Conservation (phyloP, 2,888 invertebrate genomes). For the Polyommatus icarus region DNA sequence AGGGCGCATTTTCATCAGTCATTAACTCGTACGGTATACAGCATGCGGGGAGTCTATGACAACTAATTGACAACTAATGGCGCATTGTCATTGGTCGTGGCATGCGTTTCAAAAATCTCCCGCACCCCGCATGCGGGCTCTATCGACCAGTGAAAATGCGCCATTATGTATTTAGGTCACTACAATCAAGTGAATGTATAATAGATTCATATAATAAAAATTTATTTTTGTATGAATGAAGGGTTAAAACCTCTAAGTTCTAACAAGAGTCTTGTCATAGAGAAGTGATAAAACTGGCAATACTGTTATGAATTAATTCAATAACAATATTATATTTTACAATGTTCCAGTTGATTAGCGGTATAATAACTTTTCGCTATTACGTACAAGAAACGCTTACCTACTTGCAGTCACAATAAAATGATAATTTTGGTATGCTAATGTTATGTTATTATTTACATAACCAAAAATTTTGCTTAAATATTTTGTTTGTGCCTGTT, state of each 20-base stretch:
- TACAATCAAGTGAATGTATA: not conserved
- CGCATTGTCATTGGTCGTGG: no score
- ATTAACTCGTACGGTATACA: no score
- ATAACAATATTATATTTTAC: not conserved
- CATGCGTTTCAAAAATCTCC: no score
- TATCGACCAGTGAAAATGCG: no score
- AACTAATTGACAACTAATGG: no score
- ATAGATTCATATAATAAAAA: not conserved
- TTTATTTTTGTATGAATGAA: slow-evolving; percentile 3
- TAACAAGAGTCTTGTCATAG: not conserved
- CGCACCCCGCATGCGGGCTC: no score
- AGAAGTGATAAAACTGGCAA: not conserved
- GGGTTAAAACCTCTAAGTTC: not conserved
- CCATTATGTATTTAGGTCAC: not conserved
- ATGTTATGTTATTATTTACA: not conserved
- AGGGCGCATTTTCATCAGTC: no score
- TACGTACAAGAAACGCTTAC: not conserved
- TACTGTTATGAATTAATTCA: not conserved
- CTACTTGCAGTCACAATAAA: not conserved
- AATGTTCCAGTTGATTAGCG: not conserved
- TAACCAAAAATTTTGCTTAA: not conserved
- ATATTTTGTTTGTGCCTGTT: not conserved
- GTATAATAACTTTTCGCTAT: not conserved
- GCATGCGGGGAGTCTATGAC: no score
- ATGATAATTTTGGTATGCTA: not conserved